Base-by-base conservation (phyloP, 1,140 invertebrate genomes). In the Drosophila orosa region DNA sequence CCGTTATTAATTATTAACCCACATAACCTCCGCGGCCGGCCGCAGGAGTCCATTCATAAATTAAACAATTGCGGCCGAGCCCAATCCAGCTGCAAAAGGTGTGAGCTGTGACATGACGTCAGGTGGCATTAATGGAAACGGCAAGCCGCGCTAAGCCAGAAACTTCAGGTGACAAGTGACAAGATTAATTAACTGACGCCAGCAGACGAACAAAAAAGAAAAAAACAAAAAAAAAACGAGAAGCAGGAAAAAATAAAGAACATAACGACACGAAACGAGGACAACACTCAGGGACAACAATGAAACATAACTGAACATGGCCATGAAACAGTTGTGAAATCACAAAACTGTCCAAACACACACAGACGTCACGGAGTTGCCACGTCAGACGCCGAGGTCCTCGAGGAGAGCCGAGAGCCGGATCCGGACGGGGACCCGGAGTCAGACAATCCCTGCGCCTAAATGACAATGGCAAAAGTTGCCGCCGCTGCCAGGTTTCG, bases 151-250 rank as follows among this genome's bases (percentile, higher is more conserved):
- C 68, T 71, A 71, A 71, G 68, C 68, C 68, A 74, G 55, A 65
- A 45, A 59, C 66, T 83, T 74, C 79, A 79, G 76, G 79, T 83
- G 83, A 79, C 79, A 82, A 80, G 58, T 80, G 58, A 68, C 83
- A 86, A 79, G 82, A 86, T 87, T 86, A 86, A 86, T 86, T 79
- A 87, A 83, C 79, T 76, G 55, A 50, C 62, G 40, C 44, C 63
- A 25, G 62, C 75, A 75, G 68, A 68, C 62, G 37, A 48, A 62
- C 39, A 57, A 57, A 67, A 75, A 35, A 44, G 17, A 29, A 22
- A 50, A 47, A 44, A 17, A 55, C 13, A 48, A 44, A 61, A 73
- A 35, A 42, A 24, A 40, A 35, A 37, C 25, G 3, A 13, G n/a
- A 25, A 42, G 35, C 25, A 6, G 19, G n/a, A 25, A 42, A 40